Percentiles rank a stretch among this genome's conserved stretches.
phyloP scores from a whole-genome alignment of 2,113 vertebrate genomes.

The Holacanthus passer region DNA sequence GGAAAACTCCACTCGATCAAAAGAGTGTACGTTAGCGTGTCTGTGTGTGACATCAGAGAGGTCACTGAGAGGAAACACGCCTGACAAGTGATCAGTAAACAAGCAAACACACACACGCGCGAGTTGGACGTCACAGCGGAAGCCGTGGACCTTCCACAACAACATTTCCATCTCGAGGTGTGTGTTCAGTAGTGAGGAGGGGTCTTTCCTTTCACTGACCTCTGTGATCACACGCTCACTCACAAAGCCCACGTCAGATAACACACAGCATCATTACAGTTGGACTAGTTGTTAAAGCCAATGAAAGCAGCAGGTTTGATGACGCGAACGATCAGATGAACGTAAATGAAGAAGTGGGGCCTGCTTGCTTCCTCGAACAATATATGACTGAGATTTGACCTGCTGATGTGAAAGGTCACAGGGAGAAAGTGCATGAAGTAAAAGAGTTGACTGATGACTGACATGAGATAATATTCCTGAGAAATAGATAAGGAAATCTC shows the following conservation, averaged over 20 bases:
- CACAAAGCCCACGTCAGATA: neutral
- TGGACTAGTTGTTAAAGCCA: neutral
- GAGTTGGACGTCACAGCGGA: neutral
- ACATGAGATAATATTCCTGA: neutral
- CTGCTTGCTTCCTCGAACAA: neutral
- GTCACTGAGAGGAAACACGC: conserved; percentile 63
- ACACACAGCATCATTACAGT: neutral
- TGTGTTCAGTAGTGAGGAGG: neutral
- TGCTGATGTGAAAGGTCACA: neutral
- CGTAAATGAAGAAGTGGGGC: neutral
- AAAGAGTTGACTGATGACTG: neutral
- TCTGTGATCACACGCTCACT: conserved; percentile 2
- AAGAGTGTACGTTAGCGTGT: conserved; percentile 7
- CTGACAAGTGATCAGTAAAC: neutral
- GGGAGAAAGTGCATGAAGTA: neutral
- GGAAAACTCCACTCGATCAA: conserved; percentile 59
- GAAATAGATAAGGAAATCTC: neutral
- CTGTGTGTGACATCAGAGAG: conserved; percentile 35
- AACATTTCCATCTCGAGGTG: conserved; percentile 30
- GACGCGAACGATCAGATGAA: neutral
- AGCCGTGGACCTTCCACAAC: conserved; percentile 20
- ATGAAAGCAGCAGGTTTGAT: neutral
- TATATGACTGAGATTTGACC: neutral
- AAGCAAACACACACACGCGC: conserved; percentile 16
- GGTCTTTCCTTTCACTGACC: conserved; percentile 25